phyloP scores from a whole-genome alignment of 2,113 vertebrate species.

The Thunnus maccoyii region DNA sequence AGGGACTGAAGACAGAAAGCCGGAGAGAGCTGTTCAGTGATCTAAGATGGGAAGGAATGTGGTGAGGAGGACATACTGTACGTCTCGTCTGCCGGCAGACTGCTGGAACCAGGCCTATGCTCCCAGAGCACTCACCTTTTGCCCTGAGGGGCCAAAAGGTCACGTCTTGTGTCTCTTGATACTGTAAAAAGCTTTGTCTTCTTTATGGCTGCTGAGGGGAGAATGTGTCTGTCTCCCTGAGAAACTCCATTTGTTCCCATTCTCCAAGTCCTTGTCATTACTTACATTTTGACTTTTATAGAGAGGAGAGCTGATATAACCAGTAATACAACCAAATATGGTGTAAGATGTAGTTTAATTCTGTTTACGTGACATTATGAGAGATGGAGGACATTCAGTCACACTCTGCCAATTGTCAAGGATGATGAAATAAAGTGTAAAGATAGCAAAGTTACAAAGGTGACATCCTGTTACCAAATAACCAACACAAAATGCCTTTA shows the following conservation, averaged over 20 bases:
- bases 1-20: conserved; percentile 43
- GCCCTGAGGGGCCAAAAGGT: conserved; percentile 67
- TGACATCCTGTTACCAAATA: neutral
- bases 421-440: neutral
- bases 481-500: neutral
- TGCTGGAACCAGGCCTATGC: conserved; percentile 77
- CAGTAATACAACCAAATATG: neutral
- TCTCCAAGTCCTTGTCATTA: conserved; percentile 21
- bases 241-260: conserved; percentile 47
- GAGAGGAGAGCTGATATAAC: neutral
- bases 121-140: conserved; percentile 79
- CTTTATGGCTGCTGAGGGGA: conserved; percentile 53
- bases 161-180: conserved; percentile 66
- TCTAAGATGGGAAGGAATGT: conserved; percentile 85
- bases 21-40: conserved; percentile 55
- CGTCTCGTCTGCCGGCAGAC: conserved; percentile 76
- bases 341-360: neutral
- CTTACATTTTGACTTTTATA: neutral
- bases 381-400: no score
- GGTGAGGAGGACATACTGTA: conserved; percentile 60
- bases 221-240: conserved; percentile 44
- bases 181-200: conserved; percentile 82
- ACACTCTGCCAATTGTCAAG: neutral
- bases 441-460: neutral
- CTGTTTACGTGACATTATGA: neutral